Evolutionary conservation across 2,113 vertebrate species (phyloP).

Genomic region (Tamias sibiricus): DNA sequence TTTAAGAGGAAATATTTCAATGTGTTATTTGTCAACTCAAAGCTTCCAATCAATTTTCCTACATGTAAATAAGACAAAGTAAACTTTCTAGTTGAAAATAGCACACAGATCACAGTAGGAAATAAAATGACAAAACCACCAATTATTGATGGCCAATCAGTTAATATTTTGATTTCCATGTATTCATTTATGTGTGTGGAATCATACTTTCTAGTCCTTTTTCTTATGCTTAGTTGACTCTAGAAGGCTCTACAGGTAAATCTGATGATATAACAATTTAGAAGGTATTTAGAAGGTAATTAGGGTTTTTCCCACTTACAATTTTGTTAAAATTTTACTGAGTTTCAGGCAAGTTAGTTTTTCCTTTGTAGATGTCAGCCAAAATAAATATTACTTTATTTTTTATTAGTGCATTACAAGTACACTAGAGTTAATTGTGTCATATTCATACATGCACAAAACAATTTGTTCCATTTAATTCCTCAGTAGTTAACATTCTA

Average conservation of each 20-base stretch:
- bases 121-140: not conserved
- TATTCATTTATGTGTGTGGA: not conserved
- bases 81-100: not conserved
- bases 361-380: not conserved
- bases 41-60: not conserved
- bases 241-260: not conserved
- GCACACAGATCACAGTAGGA: not conserved
- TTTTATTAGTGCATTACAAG: too few relatives aligned
- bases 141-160: not conserved
- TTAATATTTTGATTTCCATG: not conserved
- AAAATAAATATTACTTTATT: not conserved
- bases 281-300: not conserved
- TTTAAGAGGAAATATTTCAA: slow-evolving; percentile 24
- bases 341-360: not conserved
- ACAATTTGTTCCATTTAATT: too few relatives aligned
- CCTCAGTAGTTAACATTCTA: not conserved
- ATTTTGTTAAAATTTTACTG: not conserved
- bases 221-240: not conserved
- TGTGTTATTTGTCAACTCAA: not conserved
- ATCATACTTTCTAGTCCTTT: not conserved
- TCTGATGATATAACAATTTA: not conserved
- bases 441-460: too few relatives aligned
- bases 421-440: too few relatives aligned
- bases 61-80: not conserved
- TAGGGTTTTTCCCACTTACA: not conserved